phyloP scores from a whole-genome alignment of 2,797 vertebrate genomes.

The Steatocranus sp. region DNA sequence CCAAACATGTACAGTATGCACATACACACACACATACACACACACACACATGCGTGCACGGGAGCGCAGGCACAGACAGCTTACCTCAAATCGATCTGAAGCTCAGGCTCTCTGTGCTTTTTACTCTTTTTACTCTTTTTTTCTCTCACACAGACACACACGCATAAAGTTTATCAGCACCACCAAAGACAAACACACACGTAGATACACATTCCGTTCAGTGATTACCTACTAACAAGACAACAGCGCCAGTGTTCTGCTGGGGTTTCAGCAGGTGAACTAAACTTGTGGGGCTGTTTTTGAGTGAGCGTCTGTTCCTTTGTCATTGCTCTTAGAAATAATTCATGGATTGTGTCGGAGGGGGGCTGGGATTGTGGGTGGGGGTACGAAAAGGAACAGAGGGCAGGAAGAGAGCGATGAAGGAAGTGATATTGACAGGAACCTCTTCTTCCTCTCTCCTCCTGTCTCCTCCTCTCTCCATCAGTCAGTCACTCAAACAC shows the following conservation, averaged over 20 bases:
- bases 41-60: background rate
- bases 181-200: background rate
- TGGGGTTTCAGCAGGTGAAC: background rate
- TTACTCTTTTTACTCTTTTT: background rate
- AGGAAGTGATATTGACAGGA: conserved; percentile 65
- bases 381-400: background rate
- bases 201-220: background rate
- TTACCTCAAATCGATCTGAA: conserved; percentile 37
- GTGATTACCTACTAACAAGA: conserved; percentile 4
- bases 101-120: conserved; percentile 10
- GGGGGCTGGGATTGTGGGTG: background rate
- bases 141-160: background rate
- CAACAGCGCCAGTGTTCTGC: background rate
- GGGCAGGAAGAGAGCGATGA: conserved; percentile 28
- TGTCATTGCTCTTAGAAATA: conserved; percentile 51
- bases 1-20: conserved; percentile 12
- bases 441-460: conserved; percentile 59
- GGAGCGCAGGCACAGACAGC: background rate
- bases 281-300: background rate
- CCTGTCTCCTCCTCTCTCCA: conserved; percentile 51
- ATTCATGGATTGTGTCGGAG: conserved; percentile 25
- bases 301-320: conserved; percentile 16
- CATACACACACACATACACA: background rate
- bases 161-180: background rate
- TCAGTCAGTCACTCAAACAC: conserved; percentile 39